A percentile compares a stretch with the other conserved stretches of the same genome.
phyloP scores from a whole-genome alignment of 2,888 invertebrate genomes.

The Tachina grossa region DNA sequence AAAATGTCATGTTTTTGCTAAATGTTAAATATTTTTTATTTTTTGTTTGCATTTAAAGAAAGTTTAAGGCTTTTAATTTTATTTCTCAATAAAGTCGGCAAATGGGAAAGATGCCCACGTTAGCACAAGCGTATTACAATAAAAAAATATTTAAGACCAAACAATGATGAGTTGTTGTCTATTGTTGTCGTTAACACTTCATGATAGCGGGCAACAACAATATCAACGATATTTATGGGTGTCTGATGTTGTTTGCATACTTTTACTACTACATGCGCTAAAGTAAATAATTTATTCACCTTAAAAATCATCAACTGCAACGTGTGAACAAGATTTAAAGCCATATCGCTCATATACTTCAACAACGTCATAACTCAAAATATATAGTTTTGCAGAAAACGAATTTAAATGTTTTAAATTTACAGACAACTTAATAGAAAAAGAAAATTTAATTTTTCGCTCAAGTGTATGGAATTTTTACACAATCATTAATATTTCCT shows the following conservation, averaged over 20 bases:
- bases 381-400: too few relatives aligned
- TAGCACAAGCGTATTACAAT: too few relatives aligned
- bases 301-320: constrained; percentile 22
- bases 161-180: not conserved
- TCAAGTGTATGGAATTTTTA: too few relatives aligned
- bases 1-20: constrained; percentile 20
- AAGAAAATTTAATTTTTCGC: too few relatives aligned
- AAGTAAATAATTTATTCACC: not conserved
- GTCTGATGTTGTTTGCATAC: not conserved
- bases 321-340: constrained; percentile 8
- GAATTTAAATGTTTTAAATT: too few relatives aligned
- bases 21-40: not conserved
- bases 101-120: not conserved
- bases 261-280: not conserved
- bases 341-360: not conserved
- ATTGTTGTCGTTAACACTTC: not conserved
- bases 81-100: constrained; percentile 39
- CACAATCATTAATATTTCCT: too few relatives aligned
- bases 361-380: too few relatives aligned
- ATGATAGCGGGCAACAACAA: not conserved
- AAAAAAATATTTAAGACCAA: not conserved
- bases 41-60: not conserved
- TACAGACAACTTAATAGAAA: too few relatives aligned
- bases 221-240: not conserved
- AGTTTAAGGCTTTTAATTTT: constrained; percentile 2